Evolutionary conservation across 2,888 invertebrate species (phyloP).

Genomic region (Netelia melanura): DNA sequence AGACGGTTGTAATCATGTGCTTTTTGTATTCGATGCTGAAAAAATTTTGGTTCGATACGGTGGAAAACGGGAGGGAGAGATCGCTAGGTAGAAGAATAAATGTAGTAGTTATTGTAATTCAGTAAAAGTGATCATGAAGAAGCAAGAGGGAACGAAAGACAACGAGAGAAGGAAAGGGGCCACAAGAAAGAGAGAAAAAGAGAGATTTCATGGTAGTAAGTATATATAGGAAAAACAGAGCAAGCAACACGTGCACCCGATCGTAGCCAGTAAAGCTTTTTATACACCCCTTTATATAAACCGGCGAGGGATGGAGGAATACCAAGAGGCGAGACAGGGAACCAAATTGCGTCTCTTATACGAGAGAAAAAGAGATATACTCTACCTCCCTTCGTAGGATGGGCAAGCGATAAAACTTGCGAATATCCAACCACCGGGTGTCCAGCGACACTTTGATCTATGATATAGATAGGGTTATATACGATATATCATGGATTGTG

Average conservation of each 20-base stretch:
- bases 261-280: constrained; percentile 72
- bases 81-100: constrained; percentile 62
- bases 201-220: constrained; percentile 64
- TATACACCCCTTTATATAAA: constrained; percentile 67
- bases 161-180: constrained; percentile 23
- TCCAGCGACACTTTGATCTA: constrained; percentile 55
- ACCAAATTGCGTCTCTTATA: constrained; percentile 67
- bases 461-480: constrained; percentile 49
- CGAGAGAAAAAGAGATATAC: constrained; percentile 7
- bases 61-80: constrained; percentile 56
- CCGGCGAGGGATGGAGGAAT: constrained; percentile 55
- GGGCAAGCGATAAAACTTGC: constrained; percentile 62
- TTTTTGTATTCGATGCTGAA: too few species aligned
- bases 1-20: too few species aligned
- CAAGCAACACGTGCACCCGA: constrained; percentile 63
- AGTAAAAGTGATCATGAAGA: constrained; percentile 54
- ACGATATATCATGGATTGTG: background rate
- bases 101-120: constrained; percentile 36
- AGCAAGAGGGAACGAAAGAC: constrained; percentile 24
- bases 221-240: constrained; percentile 40
- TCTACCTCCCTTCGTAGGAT: constrained; percentile 27
- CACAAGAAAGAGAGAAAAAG: constrained; percentile 29
- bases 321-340: constrained; percentile 56
- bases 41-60: background rate
- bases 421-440: constrained; percentile 67